Evolutionary conservation across 1,140 invertebrate genomes (phyloP).

Genomic region (Brachionus rubens): DNA sequence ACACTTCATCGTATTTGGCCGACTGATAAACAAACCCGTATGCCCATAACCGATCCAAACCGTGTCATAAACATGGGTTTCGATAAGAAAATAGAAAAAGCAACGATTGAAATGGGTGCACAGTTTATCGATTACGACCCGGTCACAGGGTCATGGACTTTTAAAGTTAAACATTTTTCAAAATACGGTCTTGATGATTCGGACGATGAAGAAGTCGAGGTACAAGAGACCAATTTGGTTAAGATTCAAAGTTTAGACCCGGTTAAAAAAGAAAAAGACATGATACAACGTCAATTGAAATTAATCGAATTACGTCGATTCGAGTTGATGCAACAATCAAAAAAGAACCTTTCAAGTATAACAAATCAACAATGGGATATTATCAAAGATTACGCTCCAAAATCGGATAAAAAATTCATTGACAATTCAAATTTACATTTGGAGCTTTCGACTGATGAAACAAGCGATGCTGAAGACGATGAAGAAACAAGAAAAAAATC

Average conservation of each 20-base stretch:
- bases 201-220: constrained; percentile 19
- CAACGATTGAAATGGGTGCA: constrained; percentile 79
- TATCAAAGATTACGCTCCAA: constrained; percentile 18
- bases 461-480: constrained; percentile 2
- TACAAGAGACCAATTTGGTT: not conserved
- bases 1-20: constrained; percentile 93
- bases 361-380: constrained; percentile 39
- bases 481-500: not conserved
- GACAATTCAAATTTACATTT: constrained; percentile 9
- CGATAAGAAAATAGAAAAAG: constrained; percentile 75
- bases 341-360: not conserved
- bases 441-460: constrained; percentile 19
- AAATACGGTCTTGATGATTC: constrained; percentile 39
- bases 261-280: constrained; percentile 19
- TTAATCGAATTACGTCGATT: constrained; percentile 31
- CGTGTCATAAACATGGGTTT: constrained; percentile 78
- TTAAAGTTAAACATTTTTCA: constrained; percentile 64
- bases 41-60: constrained; percentile 75
- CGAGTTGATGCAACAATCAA: constrained; percentile 5
- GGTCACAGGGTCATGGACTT: constrained; percentile 89
- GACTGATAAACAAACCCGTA: constrained; percentile 74
- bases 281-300: constrained; percentile 30
- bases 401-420: not conserved
- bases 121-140: constrained; percentile 90
- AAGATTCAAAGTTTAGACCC: not conserved